These are phyloP conservation scores for Lacerta viridis DNA, from an alignment of 2,797 vertebrate genomes.

Conservation along the genomic window DNA sequence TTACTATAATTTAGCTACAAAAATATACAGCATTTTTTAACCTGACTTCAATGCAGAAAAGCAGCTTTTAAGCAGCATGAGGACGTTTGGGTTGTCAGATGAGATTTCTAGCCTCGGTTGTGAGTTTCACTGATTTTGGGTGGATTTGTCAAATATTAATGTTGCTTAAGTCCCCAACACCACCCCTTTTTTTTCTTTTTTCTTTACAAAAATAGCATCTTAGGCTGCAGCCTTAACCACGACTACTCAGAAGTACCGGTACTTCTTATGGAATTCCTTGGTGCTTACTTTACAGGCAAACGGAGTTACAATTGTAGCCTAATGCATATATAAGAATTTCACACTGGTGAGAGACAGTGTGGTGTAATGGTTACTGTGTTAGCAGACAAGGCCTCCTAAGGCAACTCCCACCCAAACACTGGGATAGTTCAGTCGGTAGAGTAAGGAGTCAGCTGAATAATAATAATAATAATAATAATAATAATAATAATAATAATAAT, in stretches of 20 bases:
- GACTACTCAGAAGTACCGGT: too few species aligned
- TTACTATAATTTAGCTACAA: conserved; percentile 70
- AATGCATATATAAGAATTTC: not conserved
- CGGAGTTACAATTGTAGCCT: too few species aligned
- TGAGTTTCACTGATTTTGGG: conserved; percentile 39
- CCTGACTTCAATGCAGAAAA: conserved; percentile 49
- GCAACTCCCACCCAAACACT: too few species aligned
- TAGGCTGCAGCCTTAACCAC: not conserved
- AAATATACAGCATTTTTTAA: conserved; percentile 17
- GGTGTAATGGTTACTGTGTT: not conserved
- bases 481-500: too few species aligned
- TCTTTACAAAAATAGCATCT: not conserved
- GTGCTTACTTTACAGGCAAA: too few species aligned
- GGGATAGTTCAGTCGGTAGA: too few species aligned
- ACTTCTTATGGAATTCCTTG: too few species aligned
- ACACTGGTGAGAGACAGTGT: not conserved
- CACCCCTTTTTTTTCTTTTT: not conserved
- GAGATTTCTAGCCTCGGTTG: conserved; percentile 61
- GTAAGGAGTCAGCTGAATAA: too few species aligned
- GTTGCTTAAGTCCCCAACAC: conserved; percentile 1
- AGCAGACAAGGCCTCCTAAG: not conserved
- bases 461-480: too few species aligned
- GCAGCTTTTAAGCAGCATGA: conserved; percentile 27
- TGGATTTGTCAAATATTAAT: conserved; percentile 62
- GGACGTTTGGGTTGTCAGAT: conserved; percentile 51